Base-by-base conservation (phyloP, 2,888 invertebrate genomes). In the Willowsia nigromaculata region DNA sequence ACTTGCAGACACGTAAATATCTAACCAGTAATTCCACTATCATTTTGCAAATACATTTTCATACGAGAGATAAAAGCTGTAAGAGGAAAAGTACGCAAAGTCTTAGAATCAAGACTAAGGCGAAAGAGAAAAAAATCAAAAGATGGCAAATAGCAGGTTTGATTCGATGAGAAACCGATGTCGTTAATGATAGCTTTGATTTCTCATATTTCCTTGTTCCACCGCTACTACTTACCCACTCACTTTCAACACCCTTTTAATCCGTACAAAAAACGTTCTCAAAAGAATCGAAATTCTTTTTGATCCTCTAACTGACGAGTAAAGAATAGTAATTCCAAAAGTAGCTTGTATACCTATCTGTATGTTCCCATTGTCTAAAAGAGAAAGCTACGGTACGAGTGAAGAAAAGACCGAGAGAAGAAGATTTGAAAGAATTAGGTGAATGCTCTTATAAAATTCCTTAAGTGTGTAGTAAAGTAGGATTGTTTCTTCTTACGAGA, bases 381-480 rank as follows among this genome's bases (percentile, higher is more conserved):
- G 68, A 53, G 56, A n/a, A 5, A 53, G 65, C n/a, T n/a, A 87
- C 25, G 56, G 25, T 56, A 15, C 62, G 18, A 56, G 40, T 22
- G 47, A 13, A 80, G 80, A 56, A 80, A 22, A 68, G 62, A 65
- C 50, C 50, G 40, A 86, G 86, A 50, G 62, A 74, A 84, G 85
- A 85, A 87, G 87, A 87, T 81, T 81, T 87, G 81, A 71, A 87
- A 87, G 87, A 87, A 87, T 87, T 82, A 87, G 82, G 87, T 87
- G 87, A 87, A 81, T 87, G 81, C 87, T 87, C 81, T 87, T 71
- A 81, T 56, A 22, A 50, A 84, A 68, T 62, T 81, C 56, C 81
- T 87, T 71, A 74, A 87, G 81, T 86, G 65, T 80, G 59, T 53
- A 71, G 56, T 85, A 85, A 85, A 74, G 68, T 68, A 87, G 87